A percentile compares a stretch with the other conserved stretches of the same genome.
Evolutionary conservation across 2,888 invertebrate genomes (phyloP).

Genomic region (Brachypalpus laphriformis): DNA sequence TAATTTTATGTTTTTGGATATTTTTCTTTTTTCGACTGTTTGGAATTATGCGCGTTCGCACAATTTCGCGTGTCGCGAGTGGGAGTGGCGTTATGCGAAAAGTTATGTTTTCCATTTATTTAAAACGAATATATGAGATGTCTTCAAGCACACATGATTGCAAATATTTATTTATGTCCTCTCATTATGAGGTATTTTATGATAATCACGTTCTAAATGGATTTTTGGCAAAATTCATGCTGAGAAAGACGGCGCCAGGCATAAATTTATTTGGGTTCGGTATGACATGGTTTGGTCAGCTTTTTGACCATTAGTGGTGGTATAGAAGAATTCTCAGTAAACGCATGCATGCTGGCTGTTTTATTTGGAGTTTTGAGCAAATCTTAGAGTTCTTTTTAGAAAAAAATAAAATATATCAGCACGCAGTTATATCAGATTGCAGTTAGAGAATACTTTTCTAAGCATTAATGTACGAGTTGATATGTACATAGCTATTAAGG

Average conservation of each 20-base stretch:
- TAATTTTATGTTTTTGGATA: not conserved
- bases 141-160: not conserved
- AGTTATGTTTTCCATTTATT: slow-evolving; percentile 6
- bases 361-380: too few relatives aligned
- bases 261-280: not conserved
- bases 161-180: not conserved
- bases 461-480: too few relatives aligned
- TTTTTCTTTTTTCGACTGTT: not conserved
- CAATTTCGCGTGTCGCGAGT: slow-evolving; percentile 45
- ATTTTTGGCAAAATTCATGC: not conserved
- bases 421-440: too few relatives aligned
- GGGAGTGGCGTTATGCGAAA: slow-evolving; percentile 41
- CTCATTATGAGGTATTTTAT: not conserved
- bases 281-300: not conserved
- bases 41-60: slow-evolving; percentile 24
- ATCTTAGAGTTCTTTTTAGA: too few relatives aligned
- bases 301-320: not conserved
- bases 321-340: too few relatives aligned
- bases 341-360: too few relatives aligned
- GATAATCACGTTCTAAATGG: slow-evolving; percentile 2
- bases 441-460: too few relatives aligned
- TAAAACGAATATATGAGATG: not conserved
- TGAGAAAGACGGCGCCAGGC: slow-evolving; percentile 4
- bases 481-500: too few relatives aligned
- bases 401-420: too few relatives aligned